Evolutionary conservation across 1,140 invertebrate species (phyloP), one percentile per base, ranked within the genome.

Genomic region (Doryteuthis pealeii): DNA sequence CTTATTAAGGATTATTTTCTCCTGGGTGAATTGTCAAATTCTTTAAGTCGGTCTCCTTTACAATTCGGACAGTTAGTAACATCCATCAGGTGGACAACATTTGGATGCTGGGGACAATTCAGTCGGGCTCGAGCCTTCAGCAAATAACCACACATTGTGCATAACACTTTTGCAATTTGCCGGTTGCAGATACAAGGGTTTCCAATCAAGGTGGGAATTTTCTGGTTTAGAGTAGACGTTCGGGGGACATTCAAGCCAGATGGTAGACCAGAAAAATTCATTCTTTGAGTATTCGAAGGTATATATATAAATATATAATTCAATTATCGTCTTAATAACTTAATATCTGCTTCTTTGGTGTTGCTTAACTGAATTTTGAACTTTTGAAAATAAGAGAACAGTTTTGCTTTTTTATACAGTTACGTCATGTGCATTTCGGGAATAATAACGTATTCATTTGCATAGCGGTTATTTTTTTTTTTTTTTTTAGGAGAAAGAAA

Each of bases 31-130:
- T 6, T 22, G 10, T 22, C 54, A 62, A 22, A 28, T 62, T 62
- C 54, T 18, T 28, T n/a, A 18, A 62, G 54, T 15, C 54, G 10
- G 54, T 71, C 71, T 18, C 75, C 73, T 45, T 75, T 73, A 72
- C 79, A 80, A 15, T 75, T 73, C 22, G 79, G 79, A 58, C 79
- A 80, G 54, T 70, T 74, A n/a, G 73, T 75, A 33, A 73, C 26
- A 43, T 80, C 79, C 79, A 80, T 80, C 26, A 80, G 58, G 35
- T 80, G 77, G 45, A 77, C 77, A 40, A 74, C 70, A 40, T 74
- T 78, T 5, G 77, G 75, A 70, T 80, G 79, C 2, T 70, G 30
- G 3, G 49, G 30, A 77, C 79, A 80, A 2, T 26, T 74, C 26
- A 68, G 45, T 62, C 74, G 31, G 2, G 76, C 77, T 69, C 79